phyloP scores from a whole-genome alignment of 2,888 invertebrate genomes.

The Morinoia aosen region DNA sequence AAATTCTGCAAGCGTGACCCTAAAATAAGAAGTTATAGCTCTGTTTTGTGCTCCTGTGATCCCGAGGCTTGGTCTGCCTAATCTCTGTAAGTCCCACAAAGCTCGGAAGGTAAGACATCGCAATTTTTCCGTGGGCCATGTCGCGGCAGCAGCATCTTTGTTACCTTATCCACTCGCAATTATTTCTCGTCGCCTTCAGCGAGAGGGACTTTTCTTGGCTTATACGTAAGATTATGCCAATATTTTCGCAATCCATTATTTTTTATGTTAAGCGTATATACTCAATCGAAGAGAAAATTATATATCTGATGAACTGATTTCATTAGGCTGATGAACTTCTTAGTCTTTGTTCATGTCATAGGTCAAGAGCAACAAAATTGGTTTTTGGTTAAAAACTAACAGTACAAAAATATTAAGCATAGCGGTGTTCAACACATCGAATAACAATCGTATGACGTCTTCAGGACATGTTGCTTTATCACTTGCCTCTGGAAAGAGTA shows the following conservation, averaged over 20 bases:
- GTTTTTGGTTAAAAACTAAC: no score
- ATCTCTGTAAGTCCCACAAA: neutral
- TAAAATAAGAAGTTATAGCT: conserved; percentile 3
- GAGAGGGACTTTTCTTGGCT: neutral
- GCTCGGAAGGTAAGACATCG: neutral
- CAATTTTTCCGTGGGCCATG: neutral
- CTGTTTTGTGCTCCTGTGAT: neutral
- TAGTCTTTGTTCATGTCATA: no score
- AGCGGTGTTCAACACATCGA: no score
- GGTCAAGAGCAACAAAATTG: no score
- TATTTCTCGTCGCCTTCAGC: neutral
- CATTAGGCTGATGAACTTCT: no score
- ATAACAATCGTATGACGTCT: no score
- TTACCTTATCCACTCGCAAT: neutral
- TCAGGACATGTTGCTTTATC: no score
- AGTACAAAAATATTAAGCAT: no score
- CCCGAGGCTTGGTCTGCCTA: neutral
- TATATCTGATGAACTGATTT: no score
- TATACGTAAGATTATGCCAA: neutral
- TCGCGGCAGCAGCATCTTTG: neutral
- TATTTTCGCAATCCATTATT: neutral
- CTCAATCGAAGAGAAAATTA: neutral
- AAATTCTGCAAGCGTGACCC: neutral
- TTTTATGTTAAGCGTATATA: neutral
- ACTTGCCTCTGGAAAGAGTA: no score